Base-by-base conservation (phyloP, 2,113 vertebrate genomes). In the Laterallus jamaicensis region DNA sequence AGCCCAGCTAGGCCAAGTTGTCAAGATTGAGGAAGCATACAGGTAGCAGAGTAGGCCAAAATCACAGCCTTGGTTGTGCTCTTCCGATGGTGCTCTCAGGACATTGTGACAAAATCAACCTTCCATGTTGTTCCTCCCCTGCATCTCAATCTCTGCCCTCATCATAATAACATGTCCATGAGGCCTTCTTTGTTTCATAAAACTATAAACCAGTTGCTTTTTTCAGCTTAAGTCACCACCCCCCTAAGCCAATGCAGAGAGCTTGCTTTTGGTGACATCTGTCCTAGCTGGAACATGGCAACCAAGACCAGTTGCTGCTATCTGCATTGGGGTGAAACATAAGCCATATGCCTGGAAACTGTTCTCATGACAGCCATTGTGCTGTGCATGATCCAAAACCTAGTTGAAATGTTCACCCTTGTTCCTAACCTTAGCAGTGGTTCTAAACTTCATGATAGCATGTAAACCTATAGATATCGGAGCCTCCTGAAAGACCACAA, bases 321-420 rank as follows among this genome's bases (percentile, higher is more conserved):
- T n/a, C 42, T 29, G 16, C 9, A 31, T 12, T 1, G 0, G 37
- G 54, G 22, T 37, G 73, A 83, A 80, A 55, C 2, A 0, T 31
- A 71, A 76, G 31, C 31, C n/a, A 3, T 55, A 24, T 5, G 31
- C 25, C 22, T 89, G 68, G 32, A 86, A 77, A 25, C 10, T 56
- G 10, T 40, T 7, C 32, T 56, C 26, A 5, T 35, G 10, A 11
- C 58, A 50, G 22, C 4, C 35, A 31, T 29, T 0, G 0, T n/a
- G 42, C 14, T 88, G 29, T 68, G 32, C 7, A 39, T 0, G 6
- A 31, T 49, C 35, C 56, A 73, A 89, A 77, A 69, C 17, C 29
- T 81, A 20, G 15, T 2, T 83, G 35, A 64, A 77, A 10, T 39
- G 55, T 80, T 69, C 15, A 20, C 15, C 1, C 9, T 24, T 69